Conservation (phyloP, 2,797 vertebrate genomes). For the Distichodus sexfasciatus region DNA sequence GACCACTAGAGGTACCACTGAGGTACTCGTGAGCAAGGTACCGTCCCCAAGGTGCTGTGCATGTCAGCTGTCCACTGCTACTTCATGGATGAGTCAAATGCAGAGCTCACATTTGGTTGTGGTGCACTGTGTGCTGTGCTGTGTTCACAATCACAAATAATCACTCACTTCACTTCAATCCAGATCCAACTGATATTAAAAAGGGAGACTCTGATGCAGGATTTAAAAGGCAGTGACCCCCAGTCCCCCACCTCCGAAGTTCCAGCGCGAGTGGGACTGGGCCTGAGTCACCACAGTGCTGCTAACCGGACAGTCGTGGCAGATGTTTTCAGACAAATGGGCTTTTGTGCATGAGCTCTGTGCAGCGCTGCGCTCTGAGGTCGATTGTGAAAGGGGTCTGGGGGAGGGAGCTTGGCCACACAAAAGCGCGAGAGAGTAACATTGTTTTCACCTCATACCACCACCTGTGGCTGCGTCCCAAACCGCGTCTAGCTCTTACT, state of each 20-base stretch:
- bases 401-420: conserved; percentile 5
- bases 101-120: too few species aligned
- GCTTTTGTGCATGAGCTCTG: conserved; percentile 26
- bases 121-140: too few species aligned
- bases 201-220: neutral
- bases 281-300: conserved; percentile 11
- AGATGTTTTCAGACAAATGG: conserved; percentile 39
- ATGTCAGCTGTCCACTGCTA: too few species aligned
- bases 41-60: too few species aligned
- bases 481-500: too few species aligned
- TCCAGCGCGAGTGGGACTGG: neutral
- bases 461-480: conserved; percentile 23
- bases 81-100: too few species aligned
- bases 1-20: too few species aligned
- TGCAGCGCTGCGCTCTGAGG: neutral
- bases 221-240: neutral
- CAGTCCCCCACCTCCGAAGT: too few species aligned
- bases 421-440: conserved; percentile 3
- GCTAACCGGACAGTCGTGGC: conserved; percentile 15
- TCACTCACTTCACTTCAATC: too few species aligned
- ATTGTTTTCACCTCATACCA: conserved; percentile 21
- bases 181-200: neutral
- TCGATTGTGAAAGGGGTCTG: neutral
- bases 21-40: too few species aligned
- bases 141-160: too few species aligned